Evolutionary conservation across 2,113 vertebrate genomes (phyloP), one percentile per base, ranked within the genome.

Genomic region (Zootoca vivipara): DNA sequence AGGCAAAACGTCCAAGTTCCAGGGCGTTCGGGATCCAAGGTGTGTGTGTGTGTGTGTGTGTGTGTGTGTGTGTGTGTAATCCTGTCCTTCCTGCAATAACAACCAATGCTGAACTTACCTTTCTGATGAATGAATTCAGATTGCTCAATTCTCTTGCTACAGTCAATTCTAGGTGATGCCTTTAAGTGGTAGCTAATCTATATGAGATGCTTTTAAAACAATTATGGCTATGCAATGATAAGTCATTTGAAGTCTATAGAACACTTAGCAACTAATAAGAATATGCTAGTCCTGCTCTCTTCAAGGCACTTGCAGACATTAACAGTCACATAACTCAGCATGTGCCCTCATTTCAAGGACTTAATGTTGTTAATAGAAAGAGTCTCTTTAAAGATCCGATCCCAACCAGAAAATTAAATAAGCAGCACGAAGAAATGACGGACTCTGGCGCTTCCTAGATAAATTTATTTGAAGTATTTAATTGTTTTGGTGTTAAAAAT

Each of bases 301-400:
- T 89, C 72, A 91, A 80, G 89, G 28, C 80, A 89, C 56, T 90
- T 89, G 77, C 65, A 92, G 83, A 83, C 13, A 72, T 82, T 90
- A 91, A 67, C 65, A 83, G 87, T 79, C n/a, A 72, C 85, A 82
- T 91, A 90, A 89, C 42, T 89, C 85, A 90, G 89, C 69, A 82
- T 91, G 82, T 85, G 69, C 82, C 78, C 86, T 15, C 40, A 24
- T 92, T 90, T 86, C 89, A 93, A 85, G 87, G 91, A 40, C 30
- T 90, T 0, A 0, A 1, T 87, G 5, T 83, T 24, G 46, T 90
- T 93, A 88, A 79, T 69, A 89, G 87, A 83, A 86, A 85, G 52
- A 85, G 52, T 85, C 65, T 42, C 88, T 92, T 79, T 90, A 62
- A 79, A 94, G 89, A 93, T 62, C 12, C 80, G 72, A 72, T 89